Conservation (phyloP, 2,113 vertebrate species). For the Phyllostomus discolor region DNA sequence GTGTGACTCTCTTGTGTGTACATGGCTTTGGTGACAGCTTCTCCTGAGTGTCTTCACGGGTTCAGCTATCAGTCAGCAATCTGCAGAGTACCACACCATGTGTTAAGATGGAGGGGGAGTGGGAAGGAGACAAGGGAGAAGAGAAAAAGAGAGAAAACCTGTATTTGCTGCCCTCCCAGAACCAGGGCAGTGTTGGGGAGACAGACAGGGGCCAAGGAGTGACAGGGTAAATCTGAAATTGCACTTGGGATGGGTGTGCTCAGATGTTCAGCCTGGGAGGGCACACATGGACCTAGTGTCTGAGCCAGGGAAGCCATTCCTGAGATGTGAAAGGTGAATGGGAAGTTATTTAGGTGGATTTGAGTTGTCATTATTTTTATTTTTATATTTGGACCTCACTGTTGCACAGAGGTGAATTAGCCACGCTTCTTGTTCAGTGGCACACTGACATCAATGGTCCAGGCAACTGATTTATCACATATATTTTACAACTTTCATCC, state of each 20-base stretch:
- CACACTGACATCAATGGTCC: background rate
- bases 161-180: background rate
- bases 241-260: background rate
- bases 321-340: background rate
- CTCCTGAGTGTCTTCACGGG: background rate
- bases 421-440: background rate
- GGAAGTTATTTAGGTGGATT: background rate
- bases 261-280: accelerated
- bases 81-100: no score
- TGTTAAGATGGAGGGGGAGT: background rate
- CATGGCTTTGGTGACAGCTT: background rate
- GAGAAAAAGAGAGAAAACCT: background rate
- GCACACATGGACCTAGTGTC: background rate
- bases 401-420: background rate
- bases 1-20: no score
- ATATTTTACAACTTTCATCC: background rate
- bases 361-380: background rate
- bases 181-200: background rate
- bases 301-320: background rate
- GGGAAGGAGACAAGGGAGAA: accelerated
- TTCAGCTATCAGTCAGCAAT: background rate
- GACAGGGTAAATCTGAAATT: background rate
- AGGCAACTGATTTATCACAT: no score
- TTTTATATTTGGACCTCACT: background rate
- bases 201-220: background rate